These are phyloP conservation scores for Tiphia femorata DNA, from an alignment of 2,888 invertebrate species.

Conservation along the genomic window DNA sequence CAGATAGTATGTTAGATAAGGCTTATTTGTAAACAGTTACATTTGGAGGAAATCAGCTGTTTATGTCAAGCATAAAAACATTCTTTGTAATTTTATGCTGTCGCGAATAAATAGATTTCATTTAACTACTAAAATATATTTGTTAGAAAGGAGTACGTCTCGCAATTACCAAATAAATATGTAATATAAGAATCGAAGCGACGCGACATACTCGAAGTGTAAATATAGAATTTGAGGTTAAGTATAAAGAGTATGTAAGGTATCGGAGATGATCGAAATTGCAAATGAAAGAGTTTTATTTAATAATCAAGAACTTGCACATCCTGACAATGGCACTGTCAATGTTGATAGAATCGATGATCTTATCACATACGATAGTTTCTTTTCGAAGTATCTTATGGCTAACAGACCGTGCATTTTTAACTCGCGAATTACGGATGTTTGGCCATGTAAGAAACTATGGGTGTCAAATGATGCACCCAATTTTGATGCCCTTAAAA, in stretches of 20 bases:
- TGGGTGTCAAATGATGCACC: slow-evolving; percentile 74
- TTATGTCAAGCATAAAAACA: too few relatives aligned
- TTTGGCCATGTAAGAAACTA: slow-evolving; percentile 76
- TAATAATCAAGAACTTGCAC: slow-evolving; percentile 12
- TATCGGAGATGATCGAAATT: slow-evolving; percentile 36
- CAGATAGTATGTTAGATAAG: too few relatives aligned
- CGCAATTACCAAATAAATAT: too few relatives aligned
- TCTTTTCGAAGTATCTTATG: slow-evolving; percentile 58
- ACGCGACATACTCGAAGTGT: too few relatives aligned
- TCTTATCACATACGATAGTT: slow-evolving; percentile 61
- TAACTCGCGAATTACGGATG: slow-evolving; percentile 71
- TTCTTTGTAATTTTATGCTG: too few relatives aligned
- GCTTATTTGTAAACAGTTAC: too few relatives aligned
- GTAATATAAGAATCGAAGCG: too few relatives aligned
- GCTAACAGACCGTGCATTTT: slow-evolving; percentile 79
- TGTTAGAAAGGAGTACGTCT: too few relatives aligned
- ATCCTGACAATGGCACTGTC: slow-evolving; percentile 18
- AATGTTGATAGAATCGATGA: slow-evolving; percentile 28
- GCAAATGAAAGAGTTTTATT: slow-evolving; percentile 5
- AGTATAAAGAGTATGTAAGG: slow-evolving; percentile 14
- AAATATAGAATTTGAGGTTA: neutral
- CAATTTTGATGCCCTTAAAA: slow-evolving; percentile 75
- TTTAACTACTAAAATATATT: too few relatives aligned
- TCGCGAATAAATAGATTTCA: too few relatives aligned
- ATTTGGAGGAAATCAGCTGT: too few relatives aligned